A percentile compares a stretch with the other conserved stretches of the same genome.
phyloP scores from a whole-genome alignment of 1,140 invertebrate species.

The Drosophila lacteicornis region DNA sequence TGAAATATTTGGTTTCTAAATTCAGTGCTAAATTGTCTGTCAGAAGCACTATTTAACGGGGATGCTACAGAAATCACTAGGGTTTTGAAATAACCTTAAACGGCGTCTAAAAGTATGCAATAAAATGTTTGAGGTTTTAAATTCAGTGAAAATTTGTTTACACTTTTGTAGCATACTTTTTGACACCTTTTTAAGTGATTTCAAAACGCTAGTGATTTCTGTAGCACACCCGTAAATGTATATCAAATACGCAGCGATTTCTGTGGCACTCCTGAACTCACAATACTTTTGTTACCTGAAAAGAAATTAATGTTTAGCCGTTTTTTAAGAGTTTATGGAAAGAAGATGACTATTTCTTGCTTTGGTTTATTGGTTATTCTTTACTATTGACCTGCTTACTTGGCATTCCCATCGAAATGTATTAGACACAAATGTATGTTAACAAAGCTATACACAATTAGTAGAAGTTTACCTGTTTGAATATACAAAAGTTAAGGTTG shows the following conservation, averaged over 20 bases:
- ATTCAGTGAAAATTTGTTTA: too few relatives aligned
- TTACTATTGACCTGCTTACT: neutral
- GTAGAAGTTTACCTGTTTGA: slow-evolving; percentile 16
- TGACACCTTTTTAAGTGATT: too few relatives aligned
- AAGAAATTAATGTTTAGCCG: neutral
- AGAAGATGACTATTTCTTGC: too few relatives aligned
- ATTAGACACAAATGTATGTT: slow-evolving; percentile 10
- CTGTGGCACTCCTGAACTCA: neutral
- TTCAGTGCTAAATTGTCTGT: neutral
- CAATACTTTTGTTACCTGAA: neutral
- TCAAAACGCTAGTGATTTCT: too few relatives aligned
- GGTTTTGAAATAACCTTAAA: too few relatives aligned
- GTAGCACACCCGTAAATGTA: too few relatives aligned
- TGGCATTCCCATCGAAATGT: slow-evolving; percentile 3
- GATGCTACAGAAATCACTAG: too few relatives aligned
- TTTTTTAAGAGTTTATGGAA: slow-evolving; percentile 56
- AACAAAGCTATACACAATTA: slow-evolving; percentile 12
- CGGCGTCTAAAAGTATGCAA: too few relatives aligned
- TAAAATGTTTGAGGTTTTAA: too few relatives aligned
- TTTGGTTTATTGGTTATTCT: slow-evolving; percentile 6
- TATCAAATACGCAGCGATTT: neutral
- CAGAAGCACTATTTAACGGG: too few relatives aligned
- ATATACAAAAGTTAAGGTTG: slow-evolving; percentile 2
- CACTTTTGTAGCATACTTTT: too few relatives aligned
- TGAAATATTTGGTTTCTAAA: neutral